These are phyloP conservation scores for Pseudomyrmex sp. DNA, from an alignment of 1,140 invertebrate species.

Conservation along the genomic window DNA sequence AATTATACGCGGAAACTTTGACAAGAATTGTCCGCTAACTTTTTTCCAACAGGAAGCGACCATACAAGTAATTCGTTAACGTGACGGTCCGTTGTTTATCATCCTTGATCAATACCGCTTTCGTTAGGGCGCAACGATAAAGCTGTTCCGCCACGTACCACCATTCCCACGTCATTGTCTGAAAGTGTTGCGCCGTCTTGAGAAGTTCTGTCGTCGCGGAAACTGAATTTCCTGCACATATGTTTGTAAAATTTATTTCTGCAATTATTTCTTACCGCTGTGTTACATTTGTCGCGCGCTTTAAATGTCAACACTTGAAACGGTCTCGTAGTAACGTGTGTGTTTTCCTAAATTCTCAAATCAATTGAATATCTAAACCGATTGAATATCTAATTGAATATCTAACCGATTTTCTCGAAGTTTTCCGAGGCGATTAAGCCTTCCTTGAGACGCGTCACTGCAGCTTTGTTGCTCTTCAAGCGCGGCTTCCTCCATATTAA, in stretches of 20 bases:
- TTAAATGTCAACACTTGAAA: too few relatives aligned
- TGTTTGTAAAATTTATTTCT: neutral
- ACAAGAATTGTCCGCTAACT: conserved; percentile 71
- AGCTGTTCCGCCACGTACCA: conserved; percentile 87
- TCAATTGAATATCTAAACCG: neutral
- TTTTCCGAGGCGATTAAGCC: conserved; percentile 83
- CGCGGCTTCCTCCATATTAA: conserved; percentile 72
- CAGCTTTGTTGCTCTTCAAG: conserved; percentile 81
- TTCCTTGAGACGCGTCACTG: conserved; percentile 82
- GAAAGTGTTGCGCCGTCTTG: conserved; percentile 83
- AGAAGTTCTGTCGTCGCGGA: conserved; percentile 82
- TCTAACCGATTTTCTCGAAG: conserved; percentile 58
- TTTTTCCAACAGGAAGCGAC: conserved; percentile 85
- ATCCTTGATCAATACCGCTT: conserved; percentile 80
- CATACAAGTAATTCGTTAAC: conserved; percentile 85
- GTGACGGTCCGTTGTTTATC: conserved; percentile 83
- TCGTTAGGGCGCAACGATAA: conserved; percentile 82
- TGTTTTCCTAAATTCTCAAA: too few relatives aligned
- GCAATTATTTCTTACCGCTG: neutral
- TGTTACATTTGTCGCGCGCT: neutral
- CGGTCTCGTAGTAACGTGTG: too few relatives aligned
- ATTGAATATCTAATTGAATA: neutral
- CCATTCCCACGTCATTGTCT: conserved; percentile 84
- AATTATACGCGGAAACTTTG: too few relatives aligned
- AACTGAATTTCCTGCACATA: conserved; percentile 78